phyloP scores from a whole-genome alignment of 2,113 vertebrate genomes.

The Vidua macroura region DNA sequence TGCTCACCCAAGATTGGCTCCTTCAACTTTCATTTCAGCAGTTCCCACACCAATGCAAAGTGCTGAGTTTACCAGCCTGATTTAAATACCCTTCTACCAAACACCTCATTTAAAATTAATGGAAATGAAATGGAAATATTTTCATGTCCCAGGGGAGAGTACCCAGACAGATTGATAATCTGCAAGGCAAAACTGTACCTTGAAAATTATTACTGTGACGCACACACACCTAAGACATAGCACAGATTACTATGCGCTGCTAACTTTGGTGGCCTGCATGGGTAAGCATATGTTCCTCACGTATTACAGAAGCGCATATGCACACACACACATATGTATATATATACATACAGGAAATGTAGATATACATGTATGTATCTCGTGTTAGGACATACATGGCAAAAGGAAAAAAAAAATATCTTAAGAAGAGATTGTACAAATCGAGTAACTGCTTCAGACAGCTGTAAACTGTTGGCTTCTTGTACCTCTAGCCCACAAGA shows the following conservation, averaged over 20 bases:
- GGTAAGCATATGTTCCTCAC: not conserved
- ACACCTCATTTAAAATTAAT: not conserved
- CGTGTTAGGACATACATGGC: not conserved
- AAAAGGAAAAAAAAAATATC: not conserved
- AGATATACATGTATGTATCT: not conserved
- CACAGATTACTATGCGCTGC: not conserved
- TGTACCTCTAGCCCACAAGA: not conserved
- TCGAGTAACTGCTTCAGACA: not conserved
- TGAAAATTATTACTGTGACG: not conserved
- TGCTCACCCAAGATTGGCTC: rapidly evolving
- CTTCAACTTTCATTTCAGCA: not conserved
- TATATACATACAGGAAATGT: not conserved
- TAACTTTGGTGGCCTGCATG: not conserved
- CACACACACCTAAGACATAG: not conserved
- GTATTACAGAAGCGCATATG: not conserved
- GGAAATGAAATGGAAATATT: conserved; percentile 49
- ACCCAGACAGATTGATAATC: conserved; percentile 30
- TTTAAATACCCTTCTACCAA: conserved; percentile 20
- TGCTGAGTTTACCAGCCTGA: not conserved
- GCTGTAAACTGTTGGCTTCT: not conserved
- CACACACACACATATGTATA: not conserved
- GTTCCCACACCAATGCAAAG: not conserved
- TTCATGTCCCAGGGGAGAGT: not conserved
- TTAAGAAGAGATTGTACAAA: not conserved
- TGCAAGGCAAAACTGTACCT: conserved; percentile 50